Conservation (phyloP, 2,888 invertebrate species). For the Thumatha senex region DNA sequence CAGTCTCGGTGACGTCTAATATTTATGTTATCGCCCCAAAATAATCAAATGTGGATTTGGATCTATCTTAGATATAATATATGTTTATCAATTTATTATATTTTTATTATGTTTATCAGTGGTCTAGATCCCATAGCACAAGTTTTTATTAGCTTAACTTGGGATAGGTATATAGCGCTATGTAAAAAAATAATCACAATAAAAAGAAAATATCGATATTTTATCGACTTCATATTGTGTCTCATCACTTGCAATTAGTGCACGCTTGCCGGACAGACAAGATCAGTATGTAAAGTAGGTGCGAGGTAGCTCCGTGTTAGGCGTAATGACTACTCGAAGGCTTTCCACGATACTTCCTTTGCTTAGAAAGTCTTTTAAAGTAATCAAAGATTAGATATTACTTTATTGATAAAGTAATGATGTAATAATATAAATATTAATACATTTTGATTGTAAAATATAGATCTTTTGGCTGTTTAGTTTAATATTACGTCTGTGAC, state of each 20-base stretch:
- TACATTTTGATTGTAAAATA: slow-evolving; percentile 8
- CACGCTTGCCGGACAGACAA: slow-evolving; percentile 60
- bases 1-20: too few species aligned
- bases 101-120: too few species aligned
- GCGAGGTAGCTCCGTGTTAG: slow-evolving; percentile 60
- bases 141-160: too few species aligned
- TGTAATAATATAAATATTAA: too few species aligned
- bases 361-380: slow-evolving; percentile 57
- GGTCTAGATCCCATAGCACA: too few species aligned
- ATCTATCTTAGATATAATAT: too few species aligned
- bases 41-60: too few species aligned
- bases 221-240: slow-evolving; percentile 17
- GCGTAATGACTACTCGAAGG: slow-evolving; percentile 59
- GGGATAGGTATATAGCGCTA: too few species aligned
- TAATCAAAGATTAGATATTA: slow-evolving; percentile 36
- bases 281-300: slow-evolving; percentile 78
- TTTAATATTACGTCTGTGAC: not conserved
- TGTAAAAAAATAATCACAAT: too few species aligned
- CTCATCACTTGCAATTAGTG: slow-evolving; percentile 73
- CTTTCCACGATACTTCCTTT: slow-evolving; percentile 59
- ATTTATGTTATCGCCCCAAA: too few species aligned
- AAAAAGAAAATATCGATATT: slow-evolving; percentile 50
- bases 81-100: too few species aligned
- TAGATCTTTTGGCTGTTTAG: too few species aligned
- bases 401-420: slow-evolving; percentile 9